Base-by-base conservation (phyloP, 2,888 invertebrate genomes). In the Heliconius ismenius region DNA sequence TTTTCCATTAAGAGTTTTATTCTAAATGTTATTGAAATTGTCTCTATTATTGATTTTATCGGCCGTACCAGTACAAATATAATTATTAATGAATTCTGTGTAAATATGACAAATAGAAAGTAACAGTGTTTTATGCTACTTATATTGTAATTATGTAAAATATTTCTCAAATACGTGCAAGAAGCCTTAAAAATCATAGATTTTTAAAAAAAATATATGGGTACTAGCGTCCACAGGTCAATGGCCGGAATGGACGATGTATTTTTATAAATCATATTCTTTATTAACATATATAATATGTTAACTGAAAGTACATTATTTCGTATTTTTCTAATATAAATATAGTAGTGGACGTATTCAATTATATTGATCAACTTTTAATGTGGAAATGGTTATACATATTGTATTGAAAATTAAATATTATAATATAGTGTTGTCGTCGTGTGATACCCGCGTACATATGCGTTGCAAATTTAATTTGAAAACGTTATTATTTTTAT, bases 261-360 rank as follows among this genome's bases (percentile, higher is more conserved):
- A 93, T 93, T 93, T 93, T 93, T 93, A 92, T 93, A 93, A 91
- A 92, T 87, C 90, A 92, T 93, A 92, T 93, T 92, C 92, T 93
- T 92, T 92, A 93, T 91, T 93, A 93, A 93, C 93, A 93, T 93
- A 93, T 93, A 89, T 90, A 89, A 93, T 93, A 93, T 93, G 93
- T 93, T 93, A 92, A 92, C 90, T 90, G 88, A 92, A 93, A 92
- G 92, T 93, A 92, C 92, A 92, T 93, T 89, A 89, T 92, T 93
- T 93, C 92, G 91, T 93, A 93, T 93, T 93, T 93, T 93, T 93
- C 92, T 93, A 93, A 92, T 89, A 88, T 87, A 89, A 87, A 88
- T 90, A 90, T 91, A 87, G 87, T 91, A 90, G 89, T 83, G 85
- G 92, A 90, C 88, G 88, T 89, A 90, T 88, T 87, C 87, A 89